A percentile compares a stretch with the other conserved stretches of the same genome.
These are phyloP conservation scores for Zosterops lateralis DNA, from an alignment of 2,113 vertebrate species.

Conservation along the genomic window DNA sequence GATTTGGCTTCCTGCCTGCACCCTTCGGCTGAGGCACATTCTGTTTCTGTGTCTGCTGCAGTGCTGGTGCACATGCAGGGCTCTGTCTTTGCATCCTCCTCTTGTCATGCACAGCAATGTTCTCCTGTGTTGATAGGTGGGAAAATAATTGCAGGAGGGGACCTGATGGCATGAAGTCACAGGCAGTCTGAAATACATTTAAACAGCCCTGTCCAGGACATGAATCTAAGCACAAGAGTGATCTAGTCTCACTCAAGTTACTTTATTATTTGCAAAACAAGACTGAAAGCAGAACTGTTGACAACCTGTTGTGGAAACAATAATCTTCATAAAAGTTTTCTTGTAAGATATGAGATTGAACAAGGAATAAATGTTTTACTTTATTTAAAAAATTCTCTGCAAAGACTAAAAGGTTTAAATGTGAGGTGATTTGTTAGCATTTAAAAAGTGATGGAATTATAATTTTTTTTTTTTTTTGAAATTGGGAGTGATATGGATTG, in stretches of 20 bases:
- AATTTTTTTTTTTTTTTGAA: not conserved
- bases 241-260: not conserved
- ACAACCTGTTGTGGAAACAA: not conserved
- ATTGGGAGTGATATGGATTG: not conserved
- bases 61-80: not conserved
- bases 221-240: not conserved
- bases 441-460: not conserved
- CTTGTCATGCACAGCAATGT: not conserved
- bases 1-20: not conserved
- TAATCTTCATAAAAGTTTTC: not conserved
- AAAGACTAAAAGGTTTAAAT: not conserved
- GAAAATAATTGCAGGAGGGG: not conserved
- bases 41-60: not conserved
- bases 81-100: not conserved
- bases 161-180: not conserved
- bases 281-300: not conserved
- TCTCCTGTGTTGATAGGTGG: not conserved
- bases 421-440: not conserved
- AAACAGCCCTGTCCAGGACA: not conserved
- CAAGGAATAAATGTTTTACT: not conserved
- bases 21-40: not conserved
- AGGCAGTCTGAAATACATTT: not conserved
- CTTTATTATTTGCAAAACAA: not conserved
- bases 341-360: not conserved
- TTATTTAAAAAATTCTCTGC: not conserved